These are phyloP conservation scores for Nettapus auritus DNA, from an alignment of 2,113 vertebrate genomes.

Conservation along the genomic window DNA sequence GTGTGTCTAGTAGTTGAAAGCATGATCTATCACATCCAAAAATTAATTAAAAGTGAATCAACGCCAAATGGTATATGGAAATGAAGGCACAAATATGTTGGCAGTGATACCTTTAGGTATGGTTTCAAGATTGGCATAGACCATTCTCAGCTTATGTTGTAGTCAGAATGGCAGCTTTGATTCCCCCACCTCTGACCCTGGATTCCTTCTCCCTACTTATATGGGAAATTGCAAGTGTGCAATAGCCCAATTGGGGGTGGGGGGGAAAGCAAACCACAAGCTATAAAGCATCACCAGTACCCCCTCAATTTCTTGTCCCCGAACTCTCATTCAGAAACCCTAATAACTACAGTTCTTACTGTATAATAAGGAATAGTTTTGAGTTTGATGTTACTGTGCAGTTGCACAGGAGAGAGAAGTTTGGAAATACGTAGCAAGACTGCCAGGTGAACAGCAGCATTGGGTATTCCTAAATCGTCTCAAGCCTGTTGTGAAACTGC, in stretches of 20 bases:
- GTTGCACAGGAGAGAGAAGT: background rate
- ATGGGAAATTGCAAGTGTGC: background rate
- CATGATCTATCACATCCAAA: background rate
- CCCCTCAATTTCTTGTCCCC: rapidly evolving
- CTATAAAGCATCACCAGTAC: rapidly evolving
- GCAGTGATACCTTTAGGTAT: background rate
- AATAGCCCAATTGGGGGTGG: background rate
- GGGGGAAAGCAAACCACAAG: background rate
- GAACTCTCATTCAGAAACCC: background rate
- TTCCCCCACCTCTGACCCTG: background rate
- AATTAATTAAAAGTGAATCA: background rate
- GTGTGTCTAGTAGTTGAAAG: background rate
- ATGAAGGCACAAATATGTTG: background rate
- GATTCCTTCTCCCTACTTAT: background rate
- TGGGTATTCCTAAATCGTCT: too few relatives aligned
- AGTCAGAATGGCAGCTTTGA: background rate
- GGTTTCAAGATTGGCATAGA: background rate
- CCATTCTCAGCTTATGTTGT: background rate
- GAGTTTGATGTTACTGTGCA: background rate
- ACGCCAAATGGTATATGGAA: background rate
- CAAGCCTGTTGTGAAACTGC: background rate
- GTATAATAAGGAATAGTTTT: background rate
- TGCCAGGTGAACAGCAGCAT: background rate
- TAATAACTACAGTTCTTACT: background rate
- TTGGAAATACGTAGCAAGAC: background rate